phyloP scores from a whole-genome alignment of 2,888 invertebrate genomes.

The Crossocerus cetratus region DNA sequence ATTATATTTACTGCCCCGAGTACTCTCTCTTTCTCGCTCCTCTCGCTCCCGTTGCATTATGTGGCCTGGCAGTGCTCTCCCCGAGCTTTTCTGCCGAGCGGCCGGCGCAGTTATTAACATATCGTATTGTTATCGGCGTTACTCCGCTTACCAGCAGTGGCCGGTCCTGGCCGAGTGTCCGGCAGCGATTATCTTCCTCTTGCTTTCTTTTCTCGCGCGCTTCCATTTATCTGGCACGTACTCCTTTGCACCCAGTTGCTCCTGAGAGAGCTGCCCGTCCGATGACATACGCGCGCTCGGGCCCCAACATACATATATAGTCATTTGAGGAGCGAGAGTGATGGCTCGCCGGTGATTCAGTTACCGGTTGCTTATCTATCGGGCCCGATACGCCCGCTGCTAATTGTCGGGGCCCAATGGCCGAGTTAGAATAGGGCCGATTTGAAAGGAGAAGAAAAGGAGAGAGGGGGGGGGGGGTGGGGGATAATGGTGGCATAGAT shows the following conservation, averaged over 20 bases:
- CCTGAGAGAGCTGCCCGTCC: no score
- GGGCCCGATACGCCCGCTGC: neutral
- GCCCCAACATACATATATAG: no score
- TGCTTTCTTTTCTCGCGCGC: no score
- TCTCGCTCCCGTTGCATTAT: no score
- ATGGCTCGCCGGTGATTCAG: no score
- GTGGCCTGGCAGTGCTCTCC: no score
- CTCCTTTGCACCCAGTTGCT: no score
- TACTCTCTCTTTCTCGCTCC: neutral
- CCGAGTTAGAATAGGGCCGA: neutral
- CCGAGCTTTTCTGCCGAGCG: neutral
- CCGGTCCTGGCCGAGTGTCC: no score
- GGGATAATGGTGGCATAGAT: slow-evolving; percentile 39
- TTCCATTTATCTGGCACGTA: no score
- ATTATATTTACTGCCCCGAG: neutral
- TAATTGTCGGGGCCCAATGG: neutral
- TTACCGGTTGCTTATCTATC: neutral
- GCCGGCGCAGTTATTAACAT: neutral
- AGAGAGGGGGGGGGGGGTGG: slow-evolving; percentile 17
- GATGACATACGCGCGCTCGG: no score
- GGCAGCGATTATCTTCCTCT: no score
- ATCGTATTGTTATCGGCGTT: neutral
- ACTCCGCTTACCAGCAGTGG: neutral
- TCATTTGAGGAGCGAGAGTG: no score
- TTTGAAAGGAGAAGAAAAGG: slow-evolving; percentile 3